Conservation (phyloP, 2,113 vertebrate species). For the Suricata suricatta region DNA sequence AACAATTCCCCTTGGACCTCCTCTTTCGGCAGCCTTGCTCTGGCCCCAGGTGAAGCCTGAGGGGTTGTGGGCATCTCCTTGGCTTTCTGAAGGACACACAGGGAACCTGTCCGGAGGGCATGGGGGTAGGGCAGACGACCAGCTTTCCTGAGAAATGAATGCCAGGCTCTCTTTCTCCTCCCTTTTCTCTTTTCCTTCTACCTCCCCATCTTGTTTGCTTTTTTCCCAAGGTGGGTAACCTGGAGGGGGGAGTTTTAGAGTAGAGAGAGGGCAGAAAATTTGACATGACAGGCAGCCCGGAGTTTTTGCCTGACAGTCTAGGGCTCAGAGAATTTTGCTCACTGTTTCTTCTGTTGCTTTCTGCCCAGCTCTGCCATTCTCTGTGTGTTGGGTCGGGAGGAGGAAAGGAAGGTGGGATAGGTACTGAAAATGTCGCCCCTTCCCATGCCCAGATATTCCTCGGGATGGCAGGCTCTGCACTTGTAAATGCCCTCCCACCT, state of each 20-base stretch:
- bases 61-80: not conserved
- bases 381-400: not conserved
- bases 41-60: not conserved
- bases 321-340: conserved; percentile 28
- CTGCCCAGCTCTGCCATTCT: not conserved
- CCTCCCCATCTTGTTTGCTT: conserved; percentile 13
- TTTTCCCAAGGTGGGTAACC: conserved; percentile 50
- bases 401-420: not conserved
- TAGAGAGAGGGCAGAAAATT: conserved; percentile 8
- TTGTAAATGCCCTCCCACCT: not conserved
- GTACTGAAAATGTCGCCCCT: not conserved
- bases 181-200: not conserved
- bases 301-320: not conserved
- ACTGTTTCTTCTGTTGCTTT: not conserved
- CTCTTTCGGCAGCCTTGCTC: not conserved
- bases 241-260: not conserved
- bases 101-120: not conserved
- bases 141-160: not conserved
- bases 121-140: not conserved
- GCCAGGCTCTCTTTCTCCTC: not conserved
- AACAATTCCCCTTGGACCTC: conserved; percentile 46
- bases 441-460: not conserved
- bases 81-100: conserved; percentile 32
- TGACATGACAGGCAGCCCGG: not conserved
- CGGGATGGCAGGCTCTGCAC: not conserved